Percentiles rank a stretch among this genome's conserved stretches.
These are phyloP conservation scores for Lytechinus variegatus DNA, from an alignment of 35 echinoderm and acorn worm species.

Conservation along the genomic window DNA sequence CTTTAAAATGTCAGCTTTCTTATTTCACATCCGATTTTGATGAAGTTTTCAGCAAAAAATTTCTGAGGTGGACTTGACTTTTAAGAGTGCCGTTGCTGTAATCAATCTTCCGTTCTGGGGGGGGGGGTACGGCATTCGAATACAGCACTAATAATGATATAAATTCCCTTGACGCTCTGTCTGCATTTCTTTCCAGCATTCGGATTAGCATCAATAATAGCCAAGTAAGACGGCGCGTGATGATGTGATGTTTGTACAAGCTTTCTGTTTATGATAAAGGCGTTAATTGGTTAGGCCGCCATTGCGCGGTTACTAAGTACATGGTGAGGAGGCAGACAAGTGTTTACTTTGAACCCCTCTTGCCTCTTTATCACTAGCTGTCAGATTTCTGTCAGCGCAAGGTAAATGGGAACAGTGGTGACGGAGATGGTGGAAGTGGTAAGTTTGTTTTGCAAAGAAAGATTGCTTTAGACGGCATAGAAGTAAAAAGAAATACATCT, in stretches of 20 bases:
- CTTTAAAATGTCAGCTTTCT: too few species aligned
- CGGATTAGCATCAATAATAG: neutral
- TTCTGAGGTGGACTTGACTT: too few species aligned
- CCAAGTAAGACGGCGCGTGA: neutral
- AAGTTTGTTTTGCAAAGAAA: neutral
- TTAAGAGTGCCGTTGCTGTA: too few species aligned
- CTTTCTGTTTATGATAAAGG: neutral
- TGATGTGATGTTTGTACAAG: neutral
- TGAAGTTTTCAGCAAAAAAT: too few species aligned
- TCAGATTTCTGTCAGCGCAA: neutral
- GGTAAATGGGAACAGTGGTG: neutral
- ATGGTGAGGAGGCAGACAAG: neutral
- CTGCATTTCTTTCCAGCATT: neutral
- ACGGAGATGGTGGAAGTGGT: neutral
- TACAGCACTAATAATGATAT: neutral
- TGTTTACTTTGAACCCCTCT: neutral
- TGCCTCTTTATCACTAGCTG: neutral
- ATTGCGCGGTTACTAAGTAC: constrained; percentile 18
- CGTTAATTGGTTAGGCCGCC: neutral
- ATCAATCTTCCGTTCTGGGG: too few species aligned
- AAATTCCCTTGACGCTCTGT: neutral
- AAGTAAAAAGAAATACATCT: too few species aligned
- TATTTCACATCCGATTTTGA: too few species aligned
- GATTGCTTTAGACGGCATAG: too few species aligned
- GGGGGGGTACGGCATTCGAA: neutral